A percentile compares a stretch with the other conserved stretches of the same genome.
Conservation (phyloP, 2,888 invertebrate species). For the Vanessa cardui region DNA sequence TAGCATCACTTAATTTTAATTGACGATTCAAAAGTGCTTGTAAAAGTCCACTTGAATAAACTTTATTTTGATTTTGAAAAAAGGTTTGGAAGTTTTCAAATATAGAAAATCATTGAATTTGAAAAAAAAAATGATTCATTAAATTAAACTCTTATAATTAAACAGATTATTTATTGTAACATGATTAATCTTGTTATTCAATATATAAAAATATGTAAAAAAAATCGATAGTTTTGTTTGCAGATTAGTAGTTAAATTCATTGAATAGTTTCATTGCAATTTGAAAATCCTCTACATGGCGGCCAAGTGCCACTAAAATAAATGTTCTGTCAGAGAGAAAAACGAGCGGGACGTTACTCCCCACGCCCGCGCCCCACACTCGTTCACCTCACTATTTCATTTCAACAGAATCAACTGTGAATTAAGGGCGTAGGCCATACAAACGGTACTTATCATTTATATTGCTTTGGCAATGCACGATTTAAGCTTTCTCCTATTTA, state of each 20-base stretch:
- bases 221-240: slow-evolving; percentile 15
- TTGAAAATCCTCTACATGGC: slow-evolving; percentile 71
- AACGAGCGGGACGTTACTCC: slow-evolving; percentile 66
- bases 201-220: neutral
- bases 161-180: too few species aligned
- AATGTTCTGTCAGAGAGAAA: slow-evolving; percentile 80
- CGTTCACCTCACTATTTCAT: slow-evolving; percentile 50
- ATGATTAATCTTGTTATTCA: neutral
- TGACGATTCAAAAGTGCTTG: too few species aligned
- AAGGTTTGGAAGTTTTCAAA: too few species aligned
- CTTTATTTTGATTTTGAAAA: too few species aligned
- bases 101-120: too few species aligned
- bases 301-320: slow-evolving; percentile 77
- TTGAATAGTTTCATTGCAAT: slow-evolving; percentile 68
- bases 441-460: slow-evolving; percentile 39
- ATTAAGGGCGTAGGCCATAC: slow-evolving; percentile 48
- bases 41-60: too few species aligned
- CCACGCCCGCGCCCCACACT: slow-evolving; percentile 49
- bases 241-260: slow-evolving; percentile 53
- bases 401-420: slow-evolving; percentile 58
- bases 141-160: too few species aligned
- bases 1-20: too few species aligned
- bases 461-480: slow-evolving; percentile 35
- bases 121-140: too few species aligned
- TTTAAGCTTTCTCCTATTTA: slow-evolving; percentile 29